Evolutionary conservation across 1,140 invertebrate genomes (phyloP).

Genomic region (Drosophila aff.): DNA sequence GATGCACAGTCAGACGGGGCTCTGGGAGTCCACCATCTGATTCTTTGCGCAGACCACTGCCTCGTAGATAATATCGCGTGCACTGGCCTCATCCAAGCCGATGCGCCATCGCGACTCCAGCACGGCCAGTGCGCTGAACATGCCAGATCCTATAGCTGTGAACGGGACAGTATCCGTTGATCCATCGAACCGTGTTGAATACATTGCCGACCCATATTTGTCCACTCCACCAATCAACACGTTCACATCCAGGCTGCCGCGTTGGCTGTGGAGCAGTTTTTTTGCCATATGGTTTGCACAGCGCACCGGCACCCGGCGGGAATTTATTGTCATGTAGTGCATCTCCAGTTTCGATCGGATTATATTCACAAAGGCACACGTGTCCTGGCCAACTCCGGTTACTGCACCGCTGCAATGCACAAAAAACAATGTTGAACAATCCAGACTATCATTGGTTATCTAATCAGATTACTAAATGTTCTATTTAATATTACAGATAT

Average conservation of each 20-base stretch:
- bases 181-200: slow-evolving; percentile 2
- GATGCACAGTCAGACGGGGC: no score
- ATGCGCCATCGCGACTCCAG: no score
- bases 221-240: slow-evolving; percentile 1
- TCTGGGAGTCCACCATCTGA: no score
- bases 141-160: no score
- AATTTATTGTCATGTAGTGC: no score
- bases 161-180: no score
- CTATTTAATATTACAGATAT: not conserved
- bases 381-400: not conserved
- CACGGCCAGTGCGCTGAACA: no score
- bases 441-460: not conserved
- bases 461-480: not conserved
- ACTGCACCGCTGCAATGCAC: not conserved
- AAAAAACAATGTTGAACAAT: not conserved
- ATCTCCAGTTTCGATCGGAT: not conserved
- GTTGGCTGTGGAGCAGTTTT: not conserved
- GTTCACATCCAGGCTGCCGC: not conserved
- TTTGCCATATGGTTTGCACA: not conserved
- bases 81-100: no score
- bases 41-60: no score
- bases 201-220: not conserved
- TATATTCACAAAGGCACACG: not conserved
- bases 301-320: not conserved
- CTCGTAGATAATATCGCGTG: no score